phyloP scores from a whole-genome alignment of 2,113 vertebrate genomes.

The Nymphicus hollandicus region DNA sequence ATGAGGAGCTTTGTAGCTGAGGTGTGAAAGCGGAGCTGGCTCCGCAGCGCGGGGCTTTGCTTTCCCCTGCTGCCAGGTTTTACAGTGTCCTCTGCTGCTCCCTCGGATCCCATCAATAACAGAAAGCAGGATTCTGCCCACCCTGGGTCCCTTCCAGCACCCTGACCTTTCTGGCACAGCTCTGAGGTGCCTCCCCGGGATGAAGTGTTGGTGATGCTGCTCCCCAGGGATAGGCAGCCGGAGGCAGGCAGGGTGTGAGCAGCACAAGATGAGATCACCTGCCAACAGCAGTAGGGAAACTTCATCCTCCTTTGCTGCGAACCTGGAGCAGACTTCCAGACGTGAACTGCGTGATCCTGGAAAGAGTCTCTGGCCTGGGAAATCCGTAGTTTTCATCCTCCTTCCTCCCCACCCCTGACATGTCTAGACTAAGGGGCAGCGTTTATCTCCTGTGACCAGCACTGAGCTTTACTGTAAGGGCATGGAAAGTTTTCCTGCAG shows the following conservation, averaged over 20 bases:
- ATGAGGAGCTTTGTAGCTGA: background rate
- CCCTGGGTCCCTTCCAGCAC: constrained; percentile 15
- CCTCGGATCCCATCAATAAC: background rate
- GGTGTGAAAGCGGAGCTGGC: background rate
- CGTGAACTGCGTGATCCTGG: constrained; percentile 34
- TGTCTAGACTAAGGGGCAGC: constrained; percentile 13
- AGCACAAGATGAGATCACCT: constrained; percentile 62
- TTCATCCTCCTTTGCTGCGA: constrained; percentile 32
- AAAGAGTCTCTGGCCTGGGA: constrained; percentile 43
- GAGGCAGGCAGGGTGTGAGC: constrained; percentile 35
- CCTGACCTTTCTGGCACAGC: constrained; percentile 29
- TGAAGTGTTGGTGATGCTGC: constrained; percentile 27
- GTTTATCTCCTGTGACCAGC: background rate
- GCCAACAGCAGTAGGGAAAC: constrained; percentile 51
- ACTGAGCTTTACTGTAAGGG: background rate
- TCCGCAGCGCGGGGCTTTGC: background rate
- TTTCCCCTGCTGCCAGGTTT: constrained; percentile 21
- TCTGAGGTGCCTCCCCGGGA: background rate
- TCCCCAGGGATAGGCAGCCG: background rate
- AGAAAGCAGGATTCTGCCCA: constrained; percentile 13
- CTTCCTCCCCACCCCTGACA: background rate
- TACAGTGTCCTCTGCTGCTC: background rate
- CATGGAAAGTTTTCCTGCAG: background rate
- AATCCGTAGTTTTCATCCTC: background rate
- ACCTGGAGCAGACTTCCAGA: constrained; percentile 46